These are phyloP conservation scores for Palythoa caribaeorum DNA, from an alignment of 92 coral and sea anemone species.

Conservation along the genomic window DNA sequence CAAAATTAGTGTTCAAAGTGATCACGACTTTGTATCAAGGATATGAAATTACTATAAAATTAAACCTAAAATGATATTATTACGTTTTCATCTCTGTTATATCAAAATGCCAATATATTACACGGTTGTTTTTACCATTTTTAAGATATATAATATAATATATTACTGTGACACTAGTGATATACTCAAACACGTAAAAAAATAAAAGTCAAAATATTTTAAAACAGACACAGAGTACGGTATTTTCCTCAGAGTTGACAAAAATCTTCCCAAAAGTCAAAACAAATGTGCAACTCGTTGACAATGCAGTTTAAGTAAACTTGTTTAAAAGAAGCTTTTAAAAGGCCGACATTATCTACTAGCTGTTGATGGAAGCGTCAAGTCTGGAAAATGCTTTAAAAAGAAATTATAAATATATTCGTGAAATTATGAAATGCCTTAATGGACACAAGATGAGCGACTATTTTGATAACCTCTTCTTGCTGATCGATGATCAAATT, in stretches of 20 bases:
- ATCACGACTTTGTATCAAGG: no score
- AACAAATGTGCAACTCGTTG: not conserved
- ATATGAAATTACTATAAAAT: no score
- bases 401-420: not conserved
- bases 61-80: not conserved
- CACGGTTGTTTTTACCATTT: not conserved
- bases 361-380: not conserved
- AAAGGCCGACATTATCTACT: not conserved
- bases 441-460: not conserved
- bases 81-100: not conserved
- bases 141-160: not conserved
- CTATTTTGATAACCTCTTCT: not conserved
- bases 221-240: not conserved
- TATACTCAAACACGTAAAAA: not conserved
- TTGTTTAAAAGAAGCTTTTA: not conserved
- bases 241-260: not conserved
- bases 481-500: not conserved
- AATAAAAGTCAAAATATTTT: not conserved
- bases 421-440: not conserved
- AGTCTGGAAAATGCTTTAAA: conserved; percentile 7
- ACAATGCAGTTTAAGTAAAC: not conserved
- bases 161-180: not conserved
- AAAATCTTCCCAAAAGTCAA: not conserved
- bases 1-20: not conserved
- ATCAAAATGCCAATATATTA: not conserved